These are phyloP conservation scores for Leptatherina wallacei DNA, from an alignment of 2,797 vertebrate genomes.

Conservation along the genomic window DNA sequence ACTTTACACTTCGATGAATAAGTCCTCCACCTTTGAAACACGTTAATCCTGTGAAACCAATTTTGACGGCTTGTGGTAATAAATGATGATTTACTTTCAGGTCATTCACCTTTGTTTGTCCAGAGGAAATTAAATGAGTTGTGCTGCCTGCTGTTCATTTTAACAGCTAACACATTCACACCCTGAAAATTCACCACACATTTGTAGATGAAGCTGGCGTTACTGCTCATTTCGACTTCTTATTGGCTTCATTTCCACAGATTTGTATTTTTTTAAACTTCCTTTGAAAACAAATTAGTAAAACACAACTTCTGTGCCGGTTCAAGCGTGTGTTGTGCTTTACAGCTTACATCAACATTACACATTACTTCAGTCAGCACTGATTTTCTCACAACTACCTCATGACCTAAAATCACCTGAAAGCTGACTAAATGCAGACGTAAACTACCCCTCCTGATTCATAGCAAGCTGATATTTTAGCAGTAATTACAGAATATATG, in stretches of 20 bases:
- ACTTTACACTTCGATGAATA: conserved; percentile 56
- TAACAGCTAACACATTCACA: conserved; percentile 31
- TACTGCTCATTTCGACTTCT: not conserved
- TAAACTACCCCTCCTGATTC: not conserved
- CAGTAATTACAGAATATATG: not conserved
- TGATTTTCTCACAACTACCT: not conserved
- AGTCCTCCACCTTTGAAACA: conserved; percentile 46
- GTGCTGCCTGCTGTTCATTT: conserved; percentile 14
- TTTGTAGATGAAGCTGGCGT: not conserved
- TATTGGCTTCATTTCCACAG: not conserved
- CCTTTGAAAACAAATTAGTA: conserved; percentile 1
- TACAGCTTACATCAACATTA: not conserved
- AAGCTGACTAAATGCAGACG: not conserved
- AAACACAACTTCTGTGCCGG: not conserved
- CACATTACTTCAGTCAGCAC: not conserved
- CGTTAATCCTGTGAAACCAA: conserved; percentile 50
- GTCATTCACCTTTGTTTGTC: conserved; percentile 43
- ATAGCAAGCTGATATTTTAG: not conserved
- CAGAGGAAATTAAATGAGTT: conserved; percentile 42
- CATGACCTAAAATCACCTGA: not conserved
- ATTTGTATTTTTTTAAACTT: conserved; percentile 2
- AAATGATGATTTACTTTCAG: conserved; percentile 49
- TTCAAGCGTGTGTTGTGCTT: not conserved
- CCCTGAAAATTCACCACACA: conserved; percentile 7
- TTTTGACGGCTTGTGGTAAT: conserved; percentile 22